Evolutionary conservation across 1,140 invertebrate species (phyloP).

Genomic region (Anastatus disparis): DNA sequence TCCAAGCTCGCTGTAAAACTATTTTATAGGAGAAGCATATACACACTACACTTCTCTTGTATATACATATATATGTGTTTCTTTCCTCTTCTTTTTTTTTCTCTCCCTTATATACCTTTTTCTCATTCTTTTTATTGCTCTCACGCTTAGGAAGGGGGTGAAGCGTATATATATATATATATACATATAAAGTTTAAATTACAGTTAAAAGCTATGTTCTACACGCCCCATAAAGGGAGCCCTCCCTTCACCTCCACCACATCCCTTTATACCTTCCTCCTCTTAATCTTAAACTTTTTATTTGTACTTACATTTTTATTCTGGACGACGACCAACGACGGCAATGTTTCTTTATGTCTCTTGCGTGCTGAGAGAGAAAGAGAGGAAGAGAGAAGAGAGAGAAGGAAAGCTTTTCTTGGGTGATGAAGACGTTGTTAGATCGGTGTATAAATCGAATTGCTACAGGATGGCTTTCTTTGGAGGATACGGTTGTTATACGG

Average conservation of each 20-base stretch:
- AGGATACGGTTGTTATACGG: too few species aligned
- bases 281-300: slow-evolving; percentile 48
- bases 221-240: slow-evolving; percentile 54
- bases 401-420: slow-evolving; percentile 6
- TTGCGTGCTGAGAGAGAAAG: too few species aligned
- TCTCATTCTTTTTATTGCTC: slow-evolving; percentile 41
- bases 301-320: slow-evolving; percentile 43
- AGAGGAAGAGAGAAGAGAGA: too few species aligned
- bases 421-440: slow-evolving; percentile 9
- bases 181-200: slow-evolving; percentile 55
- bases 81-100: background rate
- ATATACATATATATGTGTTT: background rate
- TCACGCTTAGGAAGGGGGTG: slow-evolving; percentile 32
- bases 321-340: slow-evolving; percentile 34
- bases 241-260: background rate
- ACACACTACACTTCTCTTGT: too few species aligned
- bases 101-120: background rate
- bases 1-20: slow-evolving; percentile 61
- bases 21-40: slow-evolving; percentile 59
- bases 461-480: too few species aligned
- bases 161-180: slow-evolving; percentile 26
- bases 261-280: background rate
- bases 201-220: slow-evolving; percentile 60
- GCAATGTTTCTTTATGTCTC: slow-evolving; percentile 14
- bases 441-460: too few species aligned